These are phyloP conservation scores for Phylloscopus trochilus DNA, from an alignment of 2,113 vertebrate genomes.

Conservation along the genomic window DNA sequence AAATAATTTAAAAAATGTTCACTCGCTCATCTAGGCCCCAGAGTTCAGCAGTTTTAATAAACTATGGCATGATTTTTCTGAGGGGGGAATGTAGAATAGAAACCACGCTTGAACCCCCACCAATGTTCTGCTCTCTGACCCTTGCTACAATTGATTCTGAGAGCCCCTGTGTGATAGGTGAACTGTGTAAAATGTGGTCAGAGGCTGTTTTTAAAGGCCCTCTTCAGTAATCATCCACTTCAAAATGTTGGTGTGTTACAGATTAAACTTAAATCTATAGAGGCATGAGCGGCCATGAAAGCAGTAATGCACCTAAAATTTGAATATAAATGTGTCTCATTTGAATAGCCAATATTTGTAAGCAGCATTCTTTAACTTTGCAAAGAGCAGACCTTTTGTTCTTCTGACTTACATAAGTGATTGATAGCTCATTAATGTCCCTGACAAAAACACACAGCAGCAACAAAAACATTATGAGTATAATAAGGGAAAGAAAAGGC, in stretches of 20 bases:
- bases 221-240: neutral
- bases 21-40: neutral
- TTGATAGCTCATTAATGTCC: slow-evolving; percentile 39
- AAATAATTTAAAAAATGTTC: slow-evolving; percentile 34
- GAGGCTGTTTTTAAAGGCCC: slow-evolving; percentile 16
- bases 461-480: neutral
- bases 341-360: neutral
- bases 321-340: neutral
- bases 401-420: slow-evolving; percentile 21
- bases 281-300: neutral
- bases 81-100: neutral
- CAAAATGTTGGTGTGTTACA: neutral
- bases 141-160: slow-evolving; percentile 44
- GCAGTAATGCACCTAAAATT: neutral
- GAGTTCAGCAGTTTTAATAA: slow-evolving; percentile 28
- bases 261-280: neutral
- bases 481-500: neutral
- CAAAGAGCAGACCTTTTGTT: slow-evolving; percentile 41
- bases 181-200: slow-evolving; percentile 54
- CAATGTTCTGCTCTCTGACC: slow-evolving; percentile 53
- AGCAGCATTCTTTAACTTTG: slow-evolving; percentile 15
- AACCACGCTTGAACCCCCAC: neutral
- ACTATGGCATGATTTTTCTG: neutral
- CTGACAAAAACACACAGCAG: neutral
- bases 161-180: slow-evolving; percentile 42